Conservation (phyloP, 2,888 invertebrate species). For the Acronicta aceris region DNA sequence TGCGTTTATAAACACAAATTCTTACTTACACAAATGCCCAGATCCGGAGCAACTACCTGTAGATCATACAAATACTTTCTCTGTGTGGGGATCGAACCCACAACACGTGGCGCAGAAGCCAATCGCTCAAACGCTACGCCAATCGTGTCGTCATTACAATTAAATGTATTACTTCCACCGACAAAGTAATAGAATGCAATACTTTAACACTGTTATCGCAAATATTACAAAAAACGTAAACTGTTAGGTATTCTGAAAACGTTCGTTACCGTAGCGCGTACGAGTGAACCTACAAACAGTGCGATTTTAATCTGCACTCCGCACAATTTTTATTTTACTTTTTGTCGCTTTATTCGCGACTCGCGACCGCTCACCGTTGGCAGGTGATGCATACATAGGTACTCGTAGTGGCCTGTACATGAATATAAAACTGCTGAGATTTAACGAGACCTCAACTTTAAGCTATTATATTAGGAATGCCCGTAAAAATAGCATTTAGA, state of each 20-base stretch:
- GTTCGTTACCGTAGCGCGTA: conserved; percentile 43
- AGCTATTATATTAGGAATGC: conserved; percentile 45
- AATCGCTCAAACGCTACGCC: too few species aligned
- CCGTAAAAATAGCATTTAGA: conserved; percentile 40
- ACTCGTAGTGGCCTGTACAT: conserved; percentile 16
- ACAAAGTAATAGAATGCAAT: conserved; percentile 17
- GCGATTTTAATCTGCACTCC: conserved; percentile 53
- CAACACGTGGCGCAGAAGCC: too few species aligned
- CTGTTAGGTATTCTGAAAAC: conserved; percentile 38
- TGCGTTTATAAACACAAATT: too few species aligned
- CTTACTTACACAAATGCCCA: too few species aligned
- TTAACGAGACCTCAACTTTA: conserved; percentile 54
- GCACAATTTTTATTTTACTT: conserved; percentile 52
- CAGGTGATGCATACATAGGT: conserved; percentile 59
- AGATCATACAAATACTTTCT: too few species aligned
- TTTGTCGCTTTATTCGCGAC: conserved; percentile 35
- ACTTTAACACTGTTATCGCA: conserved; percentile 19
- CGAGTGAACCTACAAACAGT: conserved; percentile 32
- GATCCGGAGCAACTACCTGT: too few species aligned
- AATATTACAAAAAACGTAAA: conserved; percentile 11
- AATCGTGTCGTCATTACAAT: too few species aligned
- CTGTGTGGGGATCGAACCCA: too few species aligned
- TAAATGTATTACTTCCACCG: conserved; percentile 12
- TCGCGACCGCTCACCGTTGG: conserved; percentile 42
- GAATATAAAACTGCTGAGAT: conserved; percentile 55